phyloP scores from a whole-genome alignment of 53 echinoderm and acorn worm genomes.

The Luidia sarsii region DNA sequence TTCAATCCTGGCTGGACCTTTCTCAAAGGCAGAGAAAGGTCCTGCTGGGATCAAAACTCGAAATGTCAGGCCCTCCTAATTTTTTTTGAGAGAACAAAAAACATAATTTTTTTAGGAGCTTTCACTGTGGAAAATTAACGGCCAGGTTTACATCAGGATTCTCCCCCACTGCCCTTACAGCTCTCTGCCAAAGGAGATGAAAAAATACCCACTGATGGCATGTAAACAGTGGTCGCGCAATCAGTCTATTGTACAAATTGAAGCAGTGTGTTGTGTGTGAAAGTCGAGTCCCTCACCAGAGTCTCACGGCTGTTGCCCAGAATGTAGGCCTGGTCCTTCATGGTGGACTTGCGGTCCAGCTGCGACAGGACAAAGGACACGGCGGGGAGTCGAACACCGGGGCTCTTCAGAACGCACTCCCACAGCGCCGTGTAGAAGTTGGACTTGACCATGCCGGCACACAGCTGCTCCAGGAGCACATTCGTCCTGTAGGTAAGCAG shows the following conservation, averaged over 20 bases:
- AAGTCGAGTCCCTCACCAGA: slow-evolving; percentile 90
- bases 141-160: too few species aligned
- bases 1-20: too few species aligned
- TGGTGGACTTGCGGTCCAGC: slow-evolving; percentile 79
- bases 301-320: slow-evolving; percentile 71
- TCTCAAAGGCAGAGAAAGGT: too few species aligned
- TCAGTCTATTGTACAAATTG: background rate
- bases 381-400: slow-evolving; percentile 89
- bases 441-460: slow-evolving; percentile 96
- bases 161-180: too few species aligned
- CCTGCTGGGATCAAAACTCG: too few species aligned
- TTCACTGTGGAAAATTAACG: too few species aligned
- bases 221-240: too few species aligned
- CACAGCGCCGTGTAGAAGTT: slow-evolving; percentile 95
- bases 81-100: too few species aligned
- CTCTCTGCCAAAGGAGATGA: background rate
- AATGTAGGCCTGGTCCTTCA: slow-evolving; percentile 79
- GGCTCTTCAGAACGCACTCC: slow-evolving; percentile 92
- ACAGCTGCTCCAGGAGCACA: slow-evolving; percentile 81
- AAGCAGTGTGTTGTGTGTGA: too few species aligned
- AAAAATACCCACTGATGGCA: too few species aligned
- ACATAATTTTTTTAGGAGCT: too few species aligned
- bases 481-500: slow-evolving; percentile 67
- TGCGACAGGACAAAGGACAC: slow-evolving; percentile 92
- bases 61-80: too few species aligned